These are phyloP conservation scores for Jacana jacana DNA, from an alignment of 2,113 vertebrate species.

Conservation along the genomic window DNA sequence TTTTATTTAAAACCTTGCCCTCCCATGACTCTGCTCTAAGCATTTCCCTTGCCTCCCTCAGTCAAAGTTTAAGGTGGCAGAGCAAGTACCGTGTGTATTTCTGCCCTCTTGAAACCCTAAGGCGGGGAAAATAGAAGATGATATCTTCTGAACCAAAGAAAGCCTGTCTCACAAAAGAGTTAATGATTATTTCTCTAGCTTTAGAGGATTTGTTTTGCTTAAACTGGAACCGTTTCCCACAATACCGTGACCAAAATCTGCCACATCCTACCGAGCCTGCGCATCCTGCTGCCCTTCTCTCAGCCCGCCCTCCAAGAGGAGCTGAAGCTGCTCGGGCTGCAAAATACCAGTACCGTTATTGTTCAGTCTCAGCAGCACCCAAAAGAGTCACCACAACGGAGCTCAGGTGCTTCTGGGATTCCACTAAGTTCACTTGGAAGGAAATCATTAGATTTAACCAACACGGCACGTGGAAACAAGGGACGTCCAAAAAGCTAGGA, in stretches of 20 bases:
- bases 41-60: slow-evolving; percentile 67
- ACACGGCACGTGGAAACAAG: not conserved
- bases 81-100: slow-evolving; percentile 45
- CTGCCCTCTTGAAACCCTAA: slow-evolving; percentile 34
- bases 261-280: not conserved
- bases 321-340: not conserved
- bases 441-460: not conserved
- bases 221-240: slow-evolving; percentile 32
- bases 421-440: not conserved
- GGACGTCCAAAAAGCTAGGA: not conserved
- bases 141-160: slow-evolving; percentile 61
- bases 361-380: not conserved
- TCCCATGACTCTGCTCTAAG: slow-evolving; percentile 63
- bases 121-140: not conserved
- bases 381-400: not conserved
- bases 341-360: not conserved
- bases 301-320: not conserved
- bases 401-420: not conserved
- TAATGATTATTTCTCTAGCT: slow-evolving; percentile 64
- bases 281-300: not conserved
- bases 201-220: slow-evolving; percentile 43
- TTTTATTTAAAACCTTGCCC: slow-evolving; percentile 72
- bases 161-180: slow-evolving; percentile 57
- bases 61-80: slow-evolving; percentile 72
- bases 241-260: not conserved